These are phyloP conservation scores for Drosophila phalerata DNA, from an alignment of 2,888 invertebrate species.

Conservation along the genomic window DNA sequence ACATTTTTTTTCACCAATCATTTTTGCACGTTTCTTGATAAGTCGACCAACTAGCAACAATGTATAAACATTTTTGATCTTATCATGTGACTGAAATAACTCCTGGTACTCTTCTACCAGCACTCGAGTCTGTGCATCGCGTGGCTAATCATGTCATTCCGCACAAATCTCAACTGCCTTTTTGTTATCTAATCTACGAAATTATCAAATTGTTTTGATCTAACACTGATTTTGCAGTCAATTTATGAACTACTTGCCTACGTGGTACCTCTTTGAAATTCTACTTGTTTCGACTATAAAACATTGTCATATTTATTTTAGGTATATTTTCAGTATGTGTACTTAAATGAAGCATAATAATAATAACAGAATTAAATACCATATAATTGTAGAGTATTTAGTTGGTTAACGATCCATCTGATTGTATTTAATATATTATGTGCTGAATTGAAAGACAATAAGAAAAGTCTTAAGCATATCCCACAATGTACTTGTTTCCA, in stretches of 20 bases:
- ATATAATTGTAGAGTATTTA: too few relatives aligned
- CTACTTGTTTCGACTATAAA: too few relatives aligned
- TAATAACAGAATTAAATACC: too few relatives aligned
- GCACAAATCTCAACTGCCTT: conserved; percentile 5
- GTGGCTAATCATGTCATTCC: conserved; percentile 12
- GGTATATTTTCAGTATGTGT: too few relatives aligned
- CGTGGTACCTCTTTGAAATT: too few relatives aligned
- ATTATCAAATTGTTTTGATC: conserved; percentile 23
- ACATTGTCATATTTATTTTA: too few relatives aligned
- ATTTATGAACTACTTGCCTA: conserved; percentile 19
- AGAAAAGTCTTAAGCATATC: too few relatives aligned
- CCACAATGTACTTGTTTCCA: too few relatives aligned
- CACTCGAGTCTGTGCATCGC: conserved; percentile 23
- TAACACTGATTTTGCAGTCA: conserved; percentile 39
- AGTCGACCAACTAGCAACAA: conserved; percentile 3
- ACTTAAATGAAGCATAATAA: too few relatives aligned
- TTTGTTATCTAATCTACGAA: conserved; percentile 42
- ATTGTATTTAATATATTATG: too few relatives aligned
- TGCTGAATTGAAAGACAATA: too few relatives aligned
- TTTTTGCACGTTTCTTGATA: conserved; percentile 30
- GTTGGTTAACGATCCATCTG: too few relatives aligned
- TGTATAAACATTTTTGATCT: conserved; percentile 22
- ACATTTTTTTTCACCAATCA: not conserved
- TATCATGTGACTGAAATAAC: conserved; percentile 51
- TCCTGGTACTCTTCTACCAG: conserved; percentile 27